Evolutionary conservation across 1,140 invertebrate species (phyloP).

Genomic region (Grapholita molesta): DNA sequence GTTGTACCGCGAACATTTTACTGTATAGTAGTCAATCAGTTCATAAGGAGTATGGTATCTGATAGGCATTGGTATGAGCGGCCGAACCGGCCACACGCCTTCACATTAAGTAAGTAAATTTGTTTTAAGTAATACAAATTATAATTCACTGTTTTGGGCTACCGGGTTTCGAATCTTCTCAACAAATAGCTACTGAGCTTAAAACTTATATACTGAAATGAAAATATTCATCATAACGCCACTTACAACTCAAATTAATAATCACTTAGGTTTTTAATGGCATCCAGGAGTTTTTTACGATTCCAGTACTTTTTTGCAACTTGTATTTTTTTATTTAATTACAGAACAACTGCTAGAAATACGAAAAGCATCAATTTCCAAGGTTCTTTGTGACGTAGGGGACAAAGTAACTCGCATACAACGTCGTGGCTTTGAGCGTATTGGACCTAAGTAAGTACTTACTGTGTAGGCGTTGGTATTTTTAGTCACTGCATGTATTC

Average conservation of each 20-base stretch:
- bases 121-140: not conserved
- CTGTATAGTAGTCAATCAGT: conserved; percentile 27
- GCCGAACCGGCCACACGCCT: conserved; percentile 26
- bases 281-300: too few species aligned
- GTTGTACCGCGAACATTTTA: conserved; percentile 26
- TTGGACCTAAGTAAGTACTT: conserved; percentile 40
- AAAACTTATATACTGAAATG: too few species aligned
- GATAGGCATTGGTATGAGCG: conserved; percentile 40
- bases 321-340: not conserved
- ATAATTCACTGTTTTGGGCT: too few species aligned
- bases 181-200: too few species aligned
- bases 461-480: too few species aligned
- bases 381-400: conserved; percentile 93
- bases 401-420: conserved; percentile 71
- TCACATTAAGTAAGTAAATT: conserved; percentile 34
- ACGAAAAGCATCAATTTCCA: conserved; percentile 88
- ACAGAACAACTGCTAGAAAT: conserved; percentile 92
- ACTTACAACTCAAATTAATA: too few species aligned
- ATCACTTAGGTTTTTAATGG: too few species aligned
- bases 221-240: too few species aligned
- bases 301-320: not conserved
- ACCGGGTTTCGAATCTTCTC: too few species aligned
- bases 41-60: conserved; percentile 23
- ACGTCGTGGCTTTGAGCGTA: conserved; percentile 37
- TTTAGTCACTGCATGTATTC: too few species aligned